phyloP scores from a whole-genome alignment of 2,797 vertebrate genomes.

The Sebastes jordani region DNA sequence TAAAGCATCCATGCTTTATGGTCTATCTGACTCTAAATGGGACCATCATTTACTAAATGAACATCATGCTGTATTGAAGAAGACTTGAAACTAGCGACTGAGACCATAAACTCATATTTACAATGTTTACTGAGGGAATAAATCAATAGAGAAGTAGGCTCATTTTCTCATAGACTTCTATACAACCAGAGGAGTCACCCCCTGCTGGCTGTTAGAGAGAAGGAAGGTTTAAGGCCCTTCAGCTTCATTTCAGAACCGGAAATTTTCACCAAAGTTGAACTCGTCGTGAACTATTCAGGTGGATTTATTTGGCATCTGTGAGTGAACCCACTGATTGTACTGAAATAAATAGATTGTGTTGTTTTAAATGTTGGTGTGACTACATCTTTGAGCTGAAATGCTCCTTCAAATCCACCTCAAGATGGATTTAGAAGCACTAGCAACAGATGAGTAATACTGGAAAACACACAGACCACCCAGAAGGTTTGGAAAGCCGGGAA shows the following conservation, averaged over 20 bases:
- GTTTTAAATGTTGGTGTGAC: background rate
- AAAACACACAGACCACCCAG: slow-evolving; percentile 9
- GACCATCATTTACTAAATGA: background rate
- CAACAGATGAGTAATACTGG: slow-evolving; percentile 6
- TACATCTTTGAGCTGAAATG: background rate
- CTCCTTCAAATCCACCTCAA: background rate
- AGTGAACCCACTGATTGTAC: background rate
- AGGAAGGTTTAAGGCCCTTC: background rate
- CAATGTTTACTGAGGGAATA: background rate
- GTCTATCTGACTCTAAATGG: background rate
- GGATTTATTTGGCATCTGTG: background rate
- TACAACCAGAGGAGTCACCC: background rate
- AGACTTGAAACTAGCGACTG: background rate
- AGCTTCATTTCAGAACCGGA: too few species aligned
- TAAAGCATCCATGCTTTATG: background rate
- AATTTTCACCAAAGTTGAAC: too few species aligned
- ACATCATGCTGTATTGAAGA: background rate
- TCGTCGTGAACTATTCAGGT: background rate
- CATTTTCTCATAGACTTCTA: background rate
- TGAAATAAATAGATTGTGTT: background rate
- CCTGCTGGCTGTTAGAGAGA: background rate
- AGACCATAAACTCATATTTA: background rate
- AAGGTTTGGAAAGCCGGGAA: background rate
- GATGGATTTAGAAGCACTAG: background rate
- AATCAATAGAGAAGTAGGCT: background rate